phyloP scores from a whole-genome alignment of 2,113 vertebrate genomes.

The Herpailurus yagouaroundi region DNA sequence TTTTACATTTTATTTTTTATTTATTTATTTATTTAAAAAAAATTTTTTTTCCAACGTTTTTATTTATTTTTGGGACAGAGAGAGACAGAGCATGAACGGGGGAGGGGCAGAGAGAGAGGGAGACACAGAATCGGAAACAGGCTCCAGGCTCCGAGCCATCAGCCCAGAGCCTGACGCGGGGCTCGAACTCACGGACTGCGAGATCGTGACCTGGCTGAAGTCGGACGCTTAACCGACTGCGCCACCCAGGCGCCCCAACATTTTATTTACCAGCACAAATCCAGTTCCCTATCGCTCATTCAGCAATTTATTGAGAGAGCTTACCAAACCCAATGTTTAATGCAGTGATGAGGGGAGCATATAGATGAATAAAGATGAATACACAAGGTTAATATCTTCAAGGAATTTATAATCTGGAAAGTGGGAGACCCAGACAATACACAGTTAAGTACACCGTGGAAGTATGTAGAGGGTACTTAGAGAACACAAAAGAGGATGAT shows the following conservation, averaged over 20 bases:
- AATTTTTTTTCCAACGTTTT: no score
- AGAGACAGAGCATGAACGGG: no score
- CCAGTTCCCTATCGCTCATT: neutral
- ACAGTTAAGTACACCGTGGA: neutral
- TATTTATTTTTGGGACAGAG: no score
- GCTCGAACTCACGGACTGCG: no score
- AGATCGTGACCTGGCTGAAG: no score
- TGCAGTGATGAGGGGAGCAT: neutral
- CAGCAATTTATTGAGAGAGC: neutral
- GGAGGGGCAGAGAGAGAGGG: no score
- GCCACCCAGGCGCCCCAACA: no score
- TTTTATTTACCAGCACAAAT: neutral
- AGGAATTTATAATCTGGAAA: slow-evolving; percentile 29
- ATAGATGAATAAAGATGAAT: neutral
- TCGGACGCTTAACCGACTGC: no score
- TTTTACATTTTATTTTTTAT: slow-evolving; percentile 22
- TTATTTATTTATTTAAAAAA: no score
- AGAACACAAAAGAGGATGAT: neutral
- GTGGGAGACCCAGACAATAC: neutral
- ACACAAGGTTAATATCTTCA: neutral
- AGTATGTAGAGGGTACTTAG: neutral
- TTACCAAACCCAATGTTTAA: neutral
- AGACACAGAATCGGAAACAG: no score
- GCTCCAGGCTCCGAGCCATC: no score
- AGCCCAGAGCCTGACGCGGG: no score